These are phyloP conservation scores for Leucania comma DNA, from an alignment of 2,888 invertebrate species.

Conservation along the genomic window DNA sequence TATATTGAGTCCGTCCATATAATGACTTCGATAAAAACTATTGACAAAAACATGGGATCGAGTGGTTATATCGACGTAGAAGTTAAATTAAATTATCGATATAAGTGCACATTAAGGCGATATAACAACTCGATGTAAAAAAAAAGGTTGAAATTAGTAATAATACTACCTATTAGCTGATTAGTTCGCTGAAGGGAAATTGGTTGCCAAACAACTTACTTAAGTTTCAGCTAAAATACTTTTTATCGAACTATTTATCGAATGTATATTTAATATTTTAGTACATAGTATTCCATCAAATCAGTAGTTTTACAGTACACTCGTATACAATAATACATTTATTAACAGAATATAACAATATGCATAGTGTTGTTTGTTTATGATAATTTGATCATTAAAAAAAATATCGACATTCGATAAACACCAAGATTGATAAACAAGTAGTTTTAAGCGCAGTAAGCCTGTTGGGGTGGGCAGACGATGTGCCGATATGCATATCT, in stretches of 20 bases:
- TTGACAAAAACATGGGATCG: slow-evolving; percentile 24
- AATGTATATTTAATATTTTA: slow-evolving; percentile 12
- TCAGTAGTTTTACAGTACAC: slow-evolving; percentile 17
- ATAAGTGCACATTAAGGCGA: slow-evolving; percentile 36
- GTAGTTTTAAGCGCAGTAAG: slow-evolving; percentile 27
- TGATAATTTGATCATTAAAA: neutral
- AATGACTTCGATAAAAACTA: slow-evolving; percentile 33
- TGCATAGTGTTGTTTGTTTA: neutral
- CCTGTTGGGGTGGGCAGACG: neutral
- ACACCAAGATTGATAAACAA: slow-evolving; percentile 18
- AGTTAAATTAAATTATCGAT: slow-evolving; percentile 19
- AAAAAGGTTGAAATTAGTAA: slow-evolving; percentile 10
- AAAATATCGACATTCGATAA: slow-evolving; percentile 36
- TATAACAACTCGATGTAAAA: slow-evolving; percentile 32
- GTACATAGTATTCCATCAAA: slow-evolving; percentile 19
- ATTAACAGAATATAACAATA: slow-evolving; percentile 10
- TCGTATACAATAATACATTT: slow-evolving; percentile 10
- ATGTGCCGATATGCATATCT: neutral
- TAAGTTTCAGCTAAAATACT: slow-evolving; percentile 15
- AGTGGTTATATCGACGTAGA: slow-evolving; percentile 41
- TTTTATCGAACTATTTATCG: slow-evolving; percentile 24
- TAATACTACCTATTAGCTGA: slow-evolving; percentile 24
- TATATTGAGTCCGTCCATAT: slow-evolving; percentile 19
- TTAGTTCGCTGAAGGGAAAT: slow-evolving; percentile 7
- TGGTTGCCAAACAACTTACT: neutral